These are phyloP conservation scores for Thaumetopoea pityocampa DNA, from an alignment of 1,140 invertebrate genomes.

Conservation along the genomic window DNA sequence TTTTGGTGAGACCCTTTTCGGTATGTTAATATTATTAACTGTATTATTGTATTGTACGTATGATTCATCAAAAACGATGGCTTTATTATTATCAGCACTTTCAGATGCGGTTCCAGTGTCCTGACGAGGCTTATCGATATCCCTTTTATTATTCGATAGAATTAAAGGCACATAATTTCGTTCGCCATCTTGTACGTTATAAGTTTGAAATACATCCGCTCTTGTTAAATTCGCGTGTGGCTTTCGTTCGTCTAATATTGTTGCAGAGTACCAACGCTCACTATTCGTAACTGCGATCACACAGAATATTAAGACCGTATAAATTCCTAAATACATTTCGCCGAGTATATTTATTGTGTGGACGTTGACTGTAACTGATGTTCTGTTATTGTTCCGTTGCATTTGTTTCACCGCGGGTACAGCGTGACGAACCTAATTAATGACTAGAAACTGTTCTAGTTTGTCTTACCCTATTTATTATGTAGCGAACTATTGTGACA, in stretches of 20 bases:
- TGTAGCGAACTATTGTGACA: no score
- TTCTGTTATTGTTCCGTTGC: conserved; percentile 22
- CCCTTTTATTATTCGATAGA: background rate
- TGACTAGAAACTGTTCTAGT: conserved; percentile 49
- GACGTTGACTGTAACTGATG: conserved; percentile 15
- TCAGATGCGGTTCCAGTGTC: background rate
- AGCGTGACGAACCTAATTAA: conserved; percentile 54
- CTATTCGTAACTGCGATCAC: conserved; percentile 5
- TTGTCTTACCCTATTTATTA: conserved; percentile 40
- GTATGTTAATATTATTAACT: conserved; percentile 3
- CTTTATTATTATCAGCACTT: background rate
- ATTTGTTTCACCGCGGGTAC: conserved; percentile 28
- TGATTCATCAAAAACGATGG: background rate
- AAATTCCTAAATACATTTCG: conserved; percentile 11
- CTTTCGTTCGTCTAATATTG: conserved; percentile 12
- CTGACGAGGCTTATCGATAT: background rate
- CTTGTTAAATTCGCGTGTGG: background rate
- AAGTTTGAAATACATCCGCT: background rate
- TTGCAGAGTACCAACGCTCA: conserved; percentile 26
- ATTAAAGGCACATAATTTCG: conserved; percentile 6
- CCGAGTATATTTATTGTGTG: background rate
- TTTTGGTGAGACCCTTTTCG: conserved; percentile 18
- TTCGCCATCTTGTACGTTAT: conserved; percentile 6
- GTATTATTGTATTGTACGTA: conserved; percentile 7
- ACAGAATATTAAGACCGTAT: conserved; percentile 9